Evolutionary conservation across 2,113 vertebrate genomes (phyloP), one percentile per base, ranked within the genome.

Genomic region (Hemicordylus capensis): DNA sequence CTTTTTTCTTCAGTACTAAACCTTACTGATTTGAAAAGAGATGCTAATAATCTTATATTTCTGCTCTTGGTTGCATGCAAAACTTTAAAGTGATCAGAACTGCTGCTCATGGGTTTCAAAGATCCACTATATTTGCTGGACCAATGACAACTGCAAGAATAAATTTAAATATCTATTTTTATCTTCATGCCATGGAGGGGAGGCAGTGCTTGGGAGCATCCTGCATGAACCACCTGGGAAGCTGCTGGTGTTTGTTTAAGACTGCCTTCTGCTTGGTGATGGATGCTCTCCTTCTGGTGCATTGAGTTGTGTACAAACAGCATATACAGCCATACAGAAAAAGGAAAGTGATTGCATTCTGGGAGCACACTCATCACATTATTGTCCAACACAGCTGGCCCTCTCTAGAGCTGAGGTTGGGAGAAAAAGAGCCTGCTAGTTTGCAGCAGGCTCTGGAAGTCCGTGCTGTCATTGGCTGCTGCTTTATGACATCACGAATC

Each of bases 161-260:
- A 20, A 39, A 82, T 80, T 15, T 56, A 31, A 69, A 67, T 85
- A 86, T 58, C 8, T 48, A 31, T 1, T 84, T 61, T 10, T 37
- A 9, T 37, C 20, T 1, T 9, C 0, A 48, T 79, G 15, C 51
- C 83, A 76, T 48, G 51, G 81, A 64, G 42, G 83, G 9, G 72
- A 44, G n/a, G n/a, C n/a, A n/a, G n/a, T n/a, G 81, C 88, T 89
- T 89, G 46, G 83, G 89, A 70, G 89, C 58, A 37, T 61, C 34
- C 14, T 22, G 85, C 74, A 31, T 78, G 56, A 82, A 88, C 88
- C 91, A 86, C 42, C 42, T 28, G 82, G 84, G 22, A 44, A 39
- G 76, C 26, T 87, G 72, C 28, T 74, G 79, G 61, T 1, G 7
- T 64, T 66, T 81, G 31, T 70, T 81, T 34, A 17, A 2, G 1